Conservation (phyloP, 2,113 vertebrate genomes). For the Sinocyclocheilus maitianheensis region DNA sequence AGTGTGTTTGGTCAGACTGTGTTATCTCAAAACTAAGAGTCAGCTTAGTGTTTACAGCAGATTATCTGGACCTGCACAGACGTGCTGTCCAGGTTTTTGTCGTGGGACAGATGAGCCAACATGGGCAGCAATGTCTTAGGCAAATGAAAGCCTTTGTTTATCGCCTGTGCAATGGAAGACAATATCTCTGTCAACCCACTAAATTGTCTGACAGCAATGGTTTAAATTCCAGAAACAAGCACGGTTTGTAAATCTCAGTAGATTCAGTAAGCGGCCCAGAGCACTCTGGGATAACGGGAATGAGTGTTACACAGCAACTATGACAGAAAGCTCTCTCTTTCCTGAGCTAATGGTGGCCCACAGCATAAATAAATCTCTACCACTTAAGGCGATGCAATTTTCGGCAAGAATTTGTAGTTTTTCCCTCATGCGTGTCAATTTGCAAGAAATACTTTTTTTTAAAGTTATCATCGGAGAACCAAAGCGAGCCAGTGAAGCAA, state of each 20-base stretch:
- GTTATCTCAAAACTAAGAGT: background rate
- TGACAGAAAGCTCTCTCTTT: background rate
- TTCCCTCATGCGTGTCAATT: background rate
- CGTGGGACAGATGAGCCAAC: background rate
- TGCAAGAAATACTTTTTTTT: background rate
- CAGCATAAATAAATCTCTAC: constrained; percentile 10
- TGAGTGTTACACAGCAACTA: background rate
- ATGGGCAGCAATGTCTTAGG: background rate
- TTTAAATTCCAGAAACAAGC: background rate
- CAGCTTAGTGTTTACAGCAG: background rate
- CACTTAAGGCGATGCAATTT: background rate
- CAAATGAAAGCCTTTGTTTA: background rate
- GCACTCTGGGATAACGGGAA: background rate
- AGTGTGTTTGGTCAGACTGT: background rate
- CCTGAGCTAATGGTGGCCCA: background rate
- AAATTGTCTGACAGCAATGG: background rate
- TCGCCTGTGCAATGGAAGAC: background rate
- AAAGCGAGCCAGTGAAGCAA: no score
- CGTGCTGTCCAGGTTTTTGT: background rate
- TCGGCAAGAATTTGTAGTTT: background rate
- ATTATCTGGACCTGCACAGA: background rate
- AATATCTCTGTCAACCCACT: background rate
- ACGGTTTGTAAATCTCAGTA: background rate
- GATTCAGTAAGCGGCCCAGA: background rate
- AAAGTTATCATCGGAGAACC: background rate